Base-by-base conservation (phyloP, 2,113 vertebrate genomes). In the Rhagologus leucostigma region DNA sequence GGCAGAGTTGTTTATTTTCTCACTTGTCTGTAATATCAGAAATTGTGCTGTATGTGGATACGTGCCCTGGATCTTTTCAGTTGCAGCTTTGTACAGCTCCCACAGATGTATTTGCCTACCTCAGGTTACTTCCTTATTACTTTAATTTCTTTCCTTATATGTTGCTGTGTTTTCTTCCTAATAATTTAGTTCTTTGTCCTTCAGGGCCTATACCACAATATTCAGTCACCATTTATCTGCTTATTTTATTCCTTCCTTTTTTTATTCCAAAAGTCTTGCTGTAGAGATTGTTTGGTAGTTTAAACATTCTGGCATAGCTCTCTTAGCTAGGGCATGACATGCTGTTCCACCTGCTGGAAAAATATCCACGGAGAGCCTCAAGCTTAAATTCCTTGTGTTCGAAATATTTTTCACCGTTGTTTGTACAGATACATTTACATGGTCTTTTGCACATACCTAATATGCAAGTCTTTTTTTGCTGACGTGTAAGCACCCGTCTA, bases 201-300 rank as follows among this genome's bases (percentile, higher is more conserved):
- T 78, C n/a, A 50, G 62, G 75, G 35, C 19, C 62, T 68, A 46
- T 46, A 59, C 63, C 44, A 64, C 90, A 92, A 91, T 95, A 91
- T 68, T 93, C 18, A 29, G 46, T 87, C 67, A 90, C 74, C 44
- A 74, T 92, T 95, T 94, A 68, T 89, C 87, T 90, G 76, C 80
- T 96, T 94, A 65, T 95, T 96, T 96, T 87, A 62, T 76, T 90
- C 76, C 55, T 90, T 93, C 22, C 35, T 85, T 81, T 83, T 84
- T 87, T 80, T 69, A 49, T 22, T 89, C 81, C 35, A 8, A 70
- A 53, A 65, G 67, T 64, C 83, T 82, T 67, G 80, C 82, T 89
- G 62, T 81, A 84, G 80, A 96, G 77, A 89, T 91, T 65, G 16
- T 64, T 90, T 60, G n/a, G 49, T 76, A 67, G 77, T 87, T 94